A percentile compares a stretch with the other conserved stretches of the same genome.
Conservation (phyloP, 2,797 vertebrate species). For the Ambastaia sidthimunki region DNA sequence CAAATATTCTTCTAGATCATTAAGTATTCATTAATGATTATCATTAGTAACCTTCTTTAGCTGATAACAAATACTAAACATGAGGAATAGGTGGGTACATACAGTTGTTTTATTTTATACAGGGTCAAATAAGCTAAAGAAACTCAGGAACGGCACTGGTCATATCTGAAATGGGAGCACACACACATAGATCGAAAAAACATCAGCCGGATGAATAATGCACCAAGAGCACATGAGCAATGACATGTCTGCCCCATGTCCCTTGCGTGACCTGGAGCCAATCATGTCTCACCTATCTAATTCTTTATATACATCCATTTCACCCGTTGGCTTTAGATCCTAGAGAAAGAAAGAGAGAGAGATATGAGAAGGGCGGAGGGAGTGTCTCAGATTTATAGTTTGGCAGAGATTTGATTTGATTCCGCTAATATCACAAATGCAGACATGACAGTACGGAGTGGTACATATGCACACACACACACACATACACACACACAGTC, state of each 20-base stretch:
- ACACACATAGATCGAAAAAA: conserved; percentile 23
- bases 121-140: not conserved
- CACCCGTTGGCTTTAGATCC: conserved; percentile 80
- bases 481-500: conserved; percentile 32
- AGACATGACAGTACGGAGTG: conserved; percentile 61
- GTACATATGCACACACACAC: not conserved
- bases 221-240: conserved; percentile 18
- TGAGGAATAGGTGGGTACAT: not conserved
- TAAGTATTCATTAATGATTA: no score
- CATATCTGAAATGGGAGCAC: conserved; percentile 72
- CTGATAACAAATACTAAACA: no score
- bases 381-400: conserved; percentile 67
- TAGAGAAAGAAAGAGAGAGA: conserved; percentile 55
- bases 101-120: not conserved
- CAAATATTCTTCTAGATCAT: no score
- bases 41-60: no score
- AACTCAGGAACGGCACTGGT: conserved; percentile 69
- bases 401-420: conserved; percentile 67
- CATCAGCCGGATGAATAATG: conserved; percentile 34
- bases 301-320: conserved; percentile 80
- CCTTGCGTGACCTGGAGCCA: conserved; percentile 61
- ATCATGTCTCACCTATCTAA: conserved; percentile 76
- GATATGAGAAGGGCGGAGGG: conserved; percentile 12
- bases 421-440: conserved; percentile 77
- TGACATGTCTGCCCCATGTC: conserved; percentile 48